phyloP scores from a whole-genome alignment of 92 coral and sea anemone species.

The Porites divaricata region DNA sequence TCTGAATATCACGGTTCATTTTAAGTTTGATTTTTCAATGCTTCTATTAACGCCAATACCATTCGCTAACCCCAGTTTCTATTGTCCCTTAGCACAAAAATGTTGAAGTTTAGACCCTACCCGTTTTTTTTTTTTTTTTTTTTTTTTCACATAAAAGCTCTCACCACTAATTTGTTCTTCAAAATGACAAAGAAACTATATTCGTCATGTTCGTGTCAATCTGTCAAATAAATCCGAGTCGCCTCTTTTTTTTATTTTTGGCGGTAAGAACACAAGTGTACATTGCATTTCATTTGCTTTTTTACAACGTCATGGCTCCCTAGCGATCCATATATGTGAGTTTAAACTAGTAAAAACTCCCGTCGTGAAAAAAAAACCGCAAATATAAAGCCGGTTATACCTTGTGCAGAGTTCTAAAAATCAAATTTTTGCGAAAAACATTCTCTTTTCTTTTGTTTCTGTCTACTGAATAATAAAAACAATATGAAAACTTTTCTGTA shows the following conservation, averaged over 20 bases:
- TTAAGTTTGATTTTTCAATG: background rate
- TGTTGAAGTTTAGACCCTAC: background rate
- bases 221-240: background rate
- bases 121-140: background rate
- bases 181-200: background rate
- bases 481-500: background rate
- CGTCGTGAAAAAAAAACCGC: background rate
- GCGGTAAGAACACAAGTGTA: background rate
- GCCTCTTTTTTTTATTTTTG: background rate
- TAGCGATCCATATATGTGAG: background rate
- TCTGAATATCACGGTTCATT: background rate
- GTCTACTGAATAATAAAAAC: background rate
- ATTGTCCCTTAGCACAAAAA: constrained; percentile 2
- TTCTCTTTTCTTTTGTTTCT: too few species aligned
- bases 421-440: too few species aligned
- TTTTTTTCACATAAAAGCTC: background rate
- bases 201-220: background rate
- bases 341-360: background rate
- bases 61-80: background rate
- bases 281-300: background rate
- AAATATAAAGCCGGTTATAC: background rate
- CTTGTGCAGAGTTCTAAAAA: too few species aligned
- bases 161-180: background rate
- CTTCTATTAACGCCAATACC: background rate
- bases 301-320: background rate